phyloP scores from a whole-genome alignment of 2,888 invertebrate genomes.

The Chymomyza procnemis region DNA sequence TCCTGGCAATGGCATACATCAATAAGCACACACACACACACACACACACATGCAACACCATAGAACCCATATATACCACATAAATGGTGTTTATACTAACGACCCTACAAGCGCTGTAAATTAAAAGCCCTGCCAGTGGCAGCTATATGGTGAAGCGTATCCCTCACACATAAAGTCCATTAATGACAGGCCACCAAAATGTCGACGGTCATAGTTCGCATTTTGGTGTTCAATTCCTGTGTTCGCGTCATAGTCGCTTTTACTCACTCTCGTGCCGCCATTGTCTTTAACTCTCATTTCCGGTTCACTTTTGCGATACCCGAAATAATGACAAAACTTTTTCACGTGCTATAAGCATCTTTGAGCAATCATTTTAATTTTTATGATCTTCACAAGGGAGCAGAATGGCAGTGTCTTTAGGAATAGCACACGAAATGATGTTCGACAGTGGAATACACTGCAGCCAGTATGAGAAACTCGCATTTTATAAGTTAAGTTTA shows the following conservation, averaged over 20 bases:
- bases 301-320: conserved; percentile 30
- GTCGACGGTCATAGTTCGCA: not conserved
- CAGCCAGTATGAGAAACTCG: no score
- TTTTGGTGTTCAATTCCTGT: not conserved
- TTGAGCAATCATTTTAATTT: conserved; percentile 69
- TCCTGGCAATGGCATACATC: not conserved
- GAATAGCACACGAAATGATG: not conserved
- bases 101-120: conserved; percentile 16
- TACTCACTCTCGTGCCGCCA: not conserved
- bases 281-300: not conserved
- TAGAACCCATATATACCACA: not conserved
- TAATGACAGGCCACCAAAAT: conserved; percentile 48
- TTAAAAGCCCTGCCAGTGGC: conserved; percentile 22
- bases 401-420: not conserved
- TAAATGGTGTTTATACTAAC: conserved; percentile 6
- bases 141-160: conserved; percentile 2
- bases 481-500: no score
- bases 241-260: not conserved
- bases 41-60: not conserved
- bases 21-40: not conserved
- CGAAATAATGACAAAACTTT: conserved; percentile 65
- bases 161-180: conserved; percentile 39
- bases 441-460: no score
- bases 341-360: conserved; percentile 52
- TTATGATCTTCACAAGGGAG: conserved; percentile 53